Conservation (phyloP, 1,140 invertebrate species). For the Bombus picipes region DNA sequence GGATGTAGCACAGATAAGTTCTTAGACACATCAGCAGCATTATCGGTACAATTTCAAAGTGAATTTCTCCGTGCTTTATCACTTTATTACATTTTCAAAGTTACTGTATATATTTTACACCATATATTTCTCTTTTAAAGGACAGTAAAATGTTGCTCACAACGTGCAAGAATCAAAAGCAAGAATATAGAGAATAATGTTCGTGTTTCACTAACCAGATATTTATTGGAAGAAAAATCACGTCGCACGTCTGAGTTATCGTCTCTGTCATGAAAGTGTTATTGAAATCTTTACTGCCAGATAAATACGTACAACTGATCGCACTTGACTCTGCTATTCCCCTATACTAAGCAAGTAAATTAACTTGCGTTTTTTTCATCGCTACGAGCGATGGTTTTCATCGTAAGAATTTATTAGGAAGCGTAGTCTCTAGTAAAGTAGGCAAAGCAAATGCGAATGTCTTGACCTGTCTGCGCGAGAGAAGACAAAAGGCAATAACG, state of each 20-base stretch:
- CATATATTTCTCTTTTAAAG: not conserved
- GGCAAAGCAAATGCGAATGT: not conserved
- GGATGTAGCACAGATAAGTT: not conserved
- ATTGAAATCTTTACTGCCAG: not conserved
- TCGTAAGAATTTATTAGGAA: not conserved
- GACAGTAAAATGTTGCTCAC: not conserved
- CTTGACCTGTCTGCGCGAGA: conserved; percentile 6
- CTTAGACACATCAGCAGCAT: not conserved
- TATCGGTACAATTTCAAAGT: not conserved
- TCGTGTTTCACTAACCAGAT: too few relatives aligned
- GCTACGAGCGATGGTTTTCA: not conserved
- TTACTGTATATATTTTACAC: not conserved
- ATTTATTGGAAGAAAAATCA: not conserved
- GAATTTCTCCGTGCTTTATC: too few relatives aligned
- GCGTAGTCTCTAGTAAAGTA: not conserved
- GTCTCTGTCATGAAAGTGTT: not conserved
- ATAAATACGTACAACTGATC: not conserved
- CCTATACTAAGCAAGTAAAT: not conserved
- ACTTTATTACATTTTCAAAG: too few relatives aligned
- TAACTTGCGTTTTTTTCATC: not conserved
- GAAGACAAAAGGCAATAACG: conserved; percentile 43
- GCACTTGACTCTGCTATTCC: not conserved
- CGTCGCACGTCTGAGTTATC: too few relatives aligned
- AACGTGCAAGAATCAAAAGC: not conserved
- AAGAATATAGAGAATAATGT: too few relatives aligned